Evolutionary conservation across 37 sponge, comb jelly and placozoan species (phyloP).

Genomic region (Haliclona indistincta): DNA sequence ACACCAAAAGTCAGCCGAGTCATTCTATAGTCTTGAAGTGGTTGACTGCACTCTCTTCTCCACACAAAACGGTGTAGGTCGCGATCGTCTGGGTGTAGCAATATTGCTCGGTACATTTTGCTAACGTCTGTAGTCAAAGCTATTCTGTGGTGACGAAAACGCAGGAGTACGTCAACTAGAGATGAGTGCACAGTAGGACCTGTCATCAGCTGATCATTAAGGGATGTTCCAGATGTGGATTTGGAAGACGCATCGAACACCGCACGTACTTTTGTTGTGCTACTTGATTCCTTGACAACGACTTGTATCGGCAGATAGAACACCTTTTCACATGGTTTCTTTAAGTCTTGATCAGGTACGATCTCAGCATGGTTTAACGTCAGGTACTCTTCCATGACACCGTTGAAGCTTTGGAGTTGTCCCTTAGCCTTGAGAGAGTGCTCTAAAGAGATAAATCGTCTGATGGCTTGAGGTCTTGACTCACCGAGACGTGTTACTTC

Average conservation of each 20-base stretch:
- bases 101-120: conserved; percentile 16
- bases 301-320: conserved; percentile 24
- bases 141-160: neutral
- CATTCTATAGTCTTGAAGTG: conserved; percentile 1
- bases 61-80: conserved; percentile 4
- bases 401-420: neutral
- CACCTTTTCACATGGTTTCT: neutral
- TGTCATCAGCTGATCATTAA: neutral
- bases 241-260: neutral
- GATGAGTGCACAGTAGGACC: neutral
- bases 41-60: neutral
- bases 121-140: conserved; percentile 8
- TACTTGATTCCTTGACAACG: neutral
- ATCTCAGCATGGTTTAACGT: conserved; percentile 1
- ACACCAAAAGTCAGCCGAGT: conserved; percentile 4
- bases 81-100: neutral
- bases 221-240: neutral
- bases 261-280: neutral
- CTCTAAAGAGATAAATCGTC: conserved; percentile 10
- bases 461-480: conserved; percentile 13
- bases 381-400: conserved; percentile 14
- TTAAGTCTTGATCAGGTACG: neutral
- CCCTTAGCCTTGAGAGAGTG: conserved; percentile 18
- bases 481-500: conserved; percentile 4
- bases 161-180: neutral